Evolutionary conservation across 1,140 invertebrate genomes (phyloP).

Genomic region (Lanistes nyassanus): DNA sequence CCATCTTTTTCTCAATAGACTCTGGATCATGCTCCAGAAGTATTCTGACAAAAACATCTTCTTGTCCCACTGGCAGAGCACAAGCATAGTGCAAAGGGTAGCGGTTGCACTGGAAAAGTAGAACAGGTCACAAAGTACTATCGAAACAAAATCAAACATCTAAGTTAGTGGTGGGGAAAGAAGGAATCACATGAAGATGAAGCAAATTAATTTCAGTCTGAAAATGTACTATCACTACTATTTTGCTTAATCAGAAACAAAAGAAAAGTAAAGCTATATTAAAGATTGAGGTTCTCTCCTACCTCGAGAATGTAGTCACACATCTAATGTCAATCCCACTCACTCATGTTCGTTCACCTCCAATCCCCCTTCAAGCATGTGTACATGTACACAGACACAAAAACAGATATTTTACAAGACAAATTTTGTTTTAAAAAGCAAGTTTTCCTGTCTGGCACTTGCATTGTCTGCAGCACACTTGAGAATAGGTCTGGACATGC

Average conservation of each 20-base stretch:
- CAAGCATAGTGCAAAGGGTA: slow-evolving; percentile 61
- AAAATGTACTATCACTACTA: neutral
- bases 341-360: too few species aligned
- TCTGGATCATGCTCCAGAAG: slow-evolving; percentile 51
- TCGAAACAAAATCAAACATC: too few species aligned
- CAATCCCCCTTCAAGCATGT: too few species aligned
- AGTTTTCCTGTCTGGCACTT: slow-evolving; percentile 21
- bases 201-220: too few species aligned
- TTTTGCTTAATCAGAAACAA: neutral
- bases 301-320: too few species aligned
- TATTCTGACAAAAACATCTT: slow-evolving; percentile 39
- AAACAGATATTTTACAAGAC: neutral
- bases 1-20: slow-evolving; percentile 48
- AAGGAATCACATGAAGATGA: too few species aligned
- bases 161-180: too few species aligned
- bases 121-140: neutral
- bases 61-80: slow-evolving; percentile 44
- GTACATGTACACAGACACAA: neutral
- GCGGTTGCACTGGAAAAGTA: slow-evolving; percentile 49
- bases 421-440: neutral
- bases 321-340: too few species aligned
- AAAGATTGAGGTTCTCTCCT: neutral
- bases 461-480: slow-evolving; percentile 56
- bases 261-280: neutral
- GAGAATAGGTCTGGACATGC: slow-evolving; percentile 46